A percentile compares a stretch with the other conserved stretches of the same genome.
Evolutionary conservation across 2,888 invertebrate genomes (phyloP).

Genomic region (Lamellibrachia satsuma): DNA sequence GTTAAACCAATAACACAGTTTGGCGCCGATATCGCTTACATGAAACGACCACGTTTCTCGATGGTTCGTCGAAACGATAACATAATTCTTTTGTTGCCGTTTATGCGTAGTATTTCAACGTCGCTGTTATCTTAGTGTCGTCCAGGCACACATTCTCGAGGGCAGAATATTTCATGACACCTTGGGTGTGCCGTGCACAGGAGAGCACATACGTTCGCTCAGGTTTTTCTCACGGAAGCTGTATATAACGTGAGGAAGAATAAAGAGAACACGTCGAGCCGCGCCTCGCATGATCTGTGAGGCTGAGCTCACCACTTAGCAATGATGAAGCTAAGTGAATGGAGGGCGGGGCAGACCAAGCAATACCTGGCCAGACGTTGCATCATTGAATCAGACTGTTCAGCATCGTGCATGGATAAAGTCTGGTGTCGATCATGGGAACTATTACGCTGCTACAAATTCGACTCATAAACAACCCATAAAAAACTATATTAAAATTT

Average conservation of each 20-base stretch:
- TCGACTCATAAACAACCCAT: too few relatives aligned
- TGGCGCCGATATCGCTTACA: slow-evolving; percentile 7
- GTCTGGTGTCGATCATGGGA: background rate
- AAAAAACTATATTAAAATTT: too few relatives aligned
- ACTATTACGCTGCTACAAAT: too few relatives aligned
- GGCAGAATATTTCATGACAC: background rate
- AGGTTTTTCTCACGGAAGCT: slow-evolving; percentile 12
- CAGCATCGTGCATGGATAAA: background rate
- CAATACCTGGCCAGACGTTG: background rate
- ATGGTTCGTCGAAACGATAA: background rate
- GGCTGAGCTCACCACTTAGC: too few relatives aligned
- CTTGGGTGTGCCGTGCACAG: background rate
- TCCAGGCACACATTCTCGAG: background rate
- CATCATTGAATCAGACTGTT: background rate
- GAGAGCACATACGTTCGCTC: background rate
- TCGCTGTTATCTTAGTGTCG: background rate
- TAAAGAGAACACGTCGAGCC: background rate
- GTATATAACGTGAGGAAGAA: background rate
- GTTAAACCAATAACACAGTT: background rate
- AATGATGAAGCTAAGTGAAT: background rate
- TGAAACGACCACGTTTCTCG: background rate
- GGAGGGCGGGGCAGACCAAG: background rate
- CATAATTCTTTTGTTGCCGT: background rate
- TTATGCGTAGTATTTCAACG: background rate
- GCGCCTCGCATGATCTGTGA: background rate